Evolutionary conservation across 2,797 vertebrate genomes (phyloP), one percentile per base, ranked within the genome.

Genomic region (Sardinella longiceps): DNA sequence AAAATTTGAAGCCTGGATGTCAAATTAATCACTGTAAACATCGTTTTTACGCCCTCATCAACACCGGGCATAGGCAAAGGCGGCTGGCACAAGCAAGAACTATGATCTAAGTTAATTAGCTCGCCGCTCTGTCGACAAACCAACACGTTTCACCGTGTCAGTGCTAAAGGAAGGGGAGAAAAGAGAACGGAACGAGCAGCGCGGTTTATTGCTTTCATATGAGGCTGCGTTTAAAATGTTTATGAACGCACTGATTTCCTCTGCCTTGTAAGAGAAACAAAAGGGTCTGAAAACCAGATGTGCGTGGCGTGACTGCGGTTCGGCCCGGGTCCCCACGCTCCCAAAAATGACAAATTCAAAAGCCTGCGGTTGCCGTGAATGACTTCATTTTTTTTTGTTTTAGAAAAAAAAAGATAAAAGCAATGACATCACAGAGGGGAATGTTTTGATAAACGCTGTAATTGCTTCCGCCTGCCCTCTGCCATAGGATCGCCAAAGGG

Each of bases 361-460:
- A 91, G 89, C 89, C 86, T 89, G 83, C 84, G 86, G 87, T 91
- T 86, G 10, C 50, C 82, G 89, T 87, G 87, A 25, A 89, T 93
- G 87, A 93, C 92, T 92, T 91, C 90, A 91, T 50, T 80, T 77
- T 77, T 20, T 23, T 46, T 46, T 11, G 5, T 11, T 46, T 46
- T 46, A 43, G 6, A 43, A 43, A 43, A 43, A 33, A 70, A 66
- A 82, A 81, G 89, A 93, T 92, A 90, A 91, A 93, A 88, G 86
- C 70, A 66, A 84, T 92, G 92, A 94, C 92, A 92, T 94, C 94
- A 94, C 86, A 18, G 80, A 33, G 33, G 33, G 60, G 88, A 89
- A 85, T 90, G 90, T 91, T 94, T 91, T 90, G 90, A 94, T 94
- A 90, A 93, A 91, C 92, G 91, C 88, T 88, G 83, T 94, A 94